Evolutionary conservation across 1,140 invertebrate species (phyloP), one percentile per base, ranked within the genome.

Genomic region (Latrodectus geometricus): DNA sequence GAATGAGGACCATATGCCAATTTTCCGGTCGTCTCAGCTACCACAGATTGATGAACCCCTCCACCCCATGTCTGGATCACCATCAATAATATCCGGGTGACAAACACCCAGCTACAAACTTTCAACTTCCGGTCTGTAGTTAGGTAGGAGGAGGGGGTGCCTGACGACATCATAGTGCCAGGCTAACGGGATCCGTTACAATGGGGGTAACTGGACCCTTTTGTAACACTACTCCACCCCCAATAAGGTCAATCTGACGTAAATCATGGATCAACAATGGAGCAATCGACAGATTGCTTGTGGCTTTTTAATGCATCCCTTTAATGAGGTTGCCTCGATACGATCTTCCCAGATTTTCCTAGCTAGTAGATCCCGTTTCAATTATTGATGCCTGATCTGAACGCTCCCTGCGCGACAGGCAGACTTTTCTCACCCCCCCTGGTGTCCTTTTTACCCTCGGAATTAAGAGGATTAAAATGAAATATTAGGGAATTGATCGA

Each of bases 1-100:
- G 83, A 20, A 78, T 56, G 20, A 65, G 35, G 74, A 77, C 83
- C 83, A 86, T 86, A 86, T 86, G 83, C 83, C 83, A 86, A 86
- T 86, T 86, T 86, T 77, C 74, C 82, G 72, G 72, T 48, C 49
- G 72, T 72, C 52, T 75, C 70, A 75, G 61, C 52, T 72, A 75
- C 83, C 83, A 78, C 75, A 86, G 68, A 86, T 86, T 75, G 20
- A 68, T 77, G 73, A 84, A 61, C 54, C 21, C 52, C 14, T 20
- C 75, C n/a, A n/a, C 15, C 70, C 49, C 50, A 20, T 66, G 76
- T 84, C 73, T 61, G 66, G 50, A 75, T 75, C 73, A 8, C 54
- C 79, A 35, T 78, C 77, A 61, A 69, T 78, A 86, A 78, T 65
- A 78, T 72, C 79, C 50, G 14, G 49, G 21, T 50, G 70, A 70